phyloP scores from a whole-genome alignment of 92 coral and sea anemone genomes.

The Chrysogorgia sp. region DNA sequence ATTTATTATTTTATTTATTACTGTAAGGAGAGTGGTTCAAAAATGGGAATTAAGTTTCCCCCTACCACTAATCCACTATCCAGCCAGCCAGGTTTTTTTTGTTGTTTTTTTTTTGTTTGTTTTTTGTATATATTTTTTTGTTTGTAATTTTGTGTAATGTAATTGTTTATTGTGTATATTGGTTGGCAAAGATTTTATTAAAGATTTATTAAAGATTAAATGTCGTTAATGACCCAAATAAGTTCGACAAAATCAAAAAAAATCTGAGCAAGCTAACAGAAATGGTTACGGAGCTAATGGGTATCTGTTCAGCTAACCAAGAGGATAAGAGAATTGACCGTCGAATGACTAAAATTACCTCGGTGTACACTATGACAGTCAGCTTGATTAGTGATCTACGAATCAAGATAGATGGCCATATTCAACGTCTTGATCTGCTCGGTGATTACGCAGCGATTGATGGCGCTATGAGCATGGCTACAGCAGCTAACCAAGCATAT shows the following conservation, averaged over 20 bases:
- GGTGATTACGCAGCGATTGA: slow-evolving; percentile 64
- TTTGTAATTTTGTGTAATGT: no score
- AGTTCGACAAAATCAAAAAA: slow-evolving; percentile 42
- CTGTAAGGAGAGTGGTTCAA: no score
- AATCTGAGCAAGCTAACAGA: slow-evolving; percentile 52
- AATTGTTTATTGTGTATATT: no score
- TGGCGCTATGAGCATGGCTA: slow-evolving; percentile 50
- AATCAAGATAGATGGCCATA: slow-evolving; percentile 65
- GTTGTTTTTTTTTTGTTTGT: no score
- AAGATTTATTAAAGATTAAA: no score
- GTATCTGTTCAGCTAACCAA: slow-evolving; percentile 51
- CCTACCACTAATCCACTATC: no score
- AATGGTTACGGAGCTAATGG: slow-evolving; percentile 61
- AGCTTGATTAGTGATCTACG: slow-evolving; percentile 53
- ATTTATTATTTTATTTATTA: no score
- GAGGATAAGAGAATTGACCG: slow-evolving; percentile 23
- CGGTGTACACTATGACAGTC: slow-evolving; percentile 50
- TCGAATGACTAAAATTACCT: slow-evolving; percentile 53
- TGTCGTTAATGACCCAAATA: slow-evolving; percentile 49
- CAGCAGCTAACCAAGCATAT: slow-evolving; percentile 61
- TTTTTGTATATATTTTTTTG: no score
- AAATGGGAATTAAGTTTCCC: no score
- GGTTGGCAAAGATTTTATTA: no score
- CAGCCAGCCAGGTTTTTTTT: no score
- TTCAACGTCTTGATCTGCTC: slow-evolving; percentile 66